Base-by-base conservation (phyloP, 2,888 invertebrate genomes). In the Diarsia dahlii region DNA sequence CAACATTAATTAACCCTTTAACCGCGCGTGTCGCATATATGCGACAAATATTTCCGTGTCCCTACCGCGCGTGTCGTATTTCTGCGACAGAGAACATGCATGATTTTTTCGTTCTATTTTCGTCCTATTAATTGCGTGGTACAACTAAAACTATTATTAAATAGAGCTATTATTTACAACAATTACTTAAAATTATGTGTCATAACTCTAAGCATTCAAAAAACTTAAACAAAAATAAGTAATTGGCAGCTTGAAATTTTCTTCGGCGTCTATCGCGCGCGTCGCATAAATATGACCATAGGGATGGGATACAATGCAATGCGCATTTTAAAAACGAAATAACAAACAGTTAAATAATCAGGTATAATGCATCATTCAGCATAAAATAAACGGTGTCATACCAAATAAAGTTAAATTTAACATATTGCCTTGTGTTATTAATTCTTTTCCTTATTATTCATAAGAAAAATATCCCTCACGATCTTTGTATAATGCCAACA, bases 191-290 rank as follows among this genome's bases (percentile, higher is more conserved):
- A 75, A 75, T 76, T 69, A 73, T 77, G 68, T 77, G 23, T 75
- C 74, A 68, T 76, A 76, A 45, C 76, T 76, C 67, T 76, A 71
- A 71, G 67, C 65, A 76, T 67, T 76, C 15, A 72, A 76, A 72
- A 76, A 72, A 72, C 72, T 76, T 76, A 67, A 76, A 72, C 67
- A 76, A 71, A 76, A 76, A 76, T 76, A 76, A 71, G 76, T 76
- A 76, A 76, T 71, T 76, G 71, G 71, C 71, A 76, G 76, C 76
- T 76, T 68, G 71, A 28, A 76, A 23, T 76, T 76, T 76, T 76
- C 71, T 71, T 71, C 67, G 76, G 72, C 28, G 72, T 68, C 72
- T 76, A 76, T 71, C 71, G 76, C 76, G 72, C 68, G 72, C 76
- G 76, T 76, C 76, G 72, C 71, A 76, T 76, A 72, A 50, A 76